These are phyloP conservation scores for Atta colombica DNA, from an alignment of 1,140 invertebrate genomes.

Conservation along the genomic window DNA sequence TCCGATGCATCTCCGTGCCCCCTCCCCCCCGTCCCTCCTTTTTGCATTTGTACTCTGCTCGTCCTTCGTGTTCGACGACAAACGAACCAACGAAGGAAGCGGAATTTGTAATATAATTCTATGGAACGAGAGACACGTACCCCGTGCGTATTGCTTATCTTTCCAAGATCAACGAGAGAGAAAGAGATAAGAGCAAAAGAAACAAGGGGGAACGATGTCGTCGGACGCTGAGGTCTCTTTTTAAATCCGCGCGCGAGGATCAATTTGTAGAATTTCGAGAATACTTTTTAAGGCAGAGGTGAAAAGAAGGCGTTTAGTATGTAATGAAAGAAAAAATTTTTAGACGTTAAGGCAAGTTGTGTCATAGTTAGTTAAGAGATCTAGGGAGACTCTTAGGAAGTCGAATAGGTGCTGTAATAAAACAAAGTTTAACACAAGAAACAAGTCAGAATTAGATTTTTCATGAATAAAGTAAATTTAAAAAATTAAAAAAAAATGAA, in stretches of 20 bases:
- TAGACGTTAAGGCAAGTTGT: constrained; percentile 80
- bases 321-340: constrained; percentile 71
- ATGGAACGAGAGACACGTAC: constrained; percentile 42
- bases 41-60: constrained; percentile 68
- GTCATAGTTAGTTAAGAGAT: constrained; percentile 81
- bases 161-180: constrained; percentile 31
- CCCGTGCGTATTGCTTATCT: constrained; percentile 49
- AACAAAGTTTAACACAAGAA: constrained; percentile 68
- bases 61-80: constrained; percentile 57
- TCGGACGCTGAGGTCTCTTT: constrained; percentile 41
- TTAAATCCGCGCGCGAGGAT: constrained; percentile 63
- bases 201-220: constrained; percentile 42
- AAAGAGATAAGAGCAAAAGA: constrained; percentile 38
- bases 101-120: constrained; percentile 67
- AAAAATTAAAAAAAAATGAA: constrained; percentile 47
- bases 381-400: constrained; percentile 78
- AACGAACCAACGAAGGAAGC: constrained; percentile 24
- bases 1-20: constrained; percentile 38
- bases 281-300: constrained; percentile 77
- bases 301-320: constrained; percentile 65
- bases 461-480: constrained; percentile 80
- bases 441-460: constrained; percentile 83
- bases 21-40: not conserved
- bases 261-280: constrained; percentile 68
- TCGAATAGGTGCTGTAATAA: constrained; percentile 83